Base-by-base conservation (phyloP, 2,888 invertebrate genomes). In the Clostera curtula region DNA sequence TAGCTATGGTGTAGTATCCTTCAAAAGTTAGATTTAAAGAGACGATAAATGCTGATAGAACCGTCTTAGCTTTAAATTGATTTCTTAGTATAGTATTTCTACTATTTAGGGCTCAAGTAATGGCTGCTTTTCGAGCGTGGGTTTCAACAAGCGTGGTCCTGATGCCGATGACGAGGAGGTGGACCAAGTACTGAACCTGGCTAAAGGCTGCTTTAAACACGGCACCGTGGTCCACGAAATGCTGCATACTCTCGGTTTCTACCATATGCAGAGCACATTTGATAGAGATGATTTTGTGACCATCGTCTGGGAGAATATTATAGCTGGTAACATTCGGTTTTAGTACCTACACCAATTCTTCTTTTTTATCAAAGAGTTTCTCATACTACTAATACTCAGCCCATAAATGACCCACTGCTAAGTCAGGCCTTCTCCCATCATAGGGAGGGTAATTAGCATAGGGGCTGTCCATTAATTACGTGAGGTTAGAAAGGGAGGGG, bases 251-350 rank as follows among this genome's bases (percentile, higher is more conserved):
- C 64, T 93, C 1, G 94, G 94, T 0, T 93, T 94, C 65, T 92
- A 90, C 61, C 94, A 95, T 56, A 93, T 93, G 73, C 94, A 94
- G 58, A 92, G 90, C 53, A 86, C 93, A 11, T 87, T 88, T 8
- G 89, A 93, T 64, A 86, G 95, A 39, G 93, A 94, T 55, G 85
- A 90, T 1, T 93, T 85, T 59, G 90, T 95, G 1, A 85, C 85
- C 40, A 91, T 94, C 41, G 67, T 88, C 25, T 91, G 90, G 88
- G 87, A 90, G 20, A 93, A 93, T 55, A 91, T 92, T 23, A 65
- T 70, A 43, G 49, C 71, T 42, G 88, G 90, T 89, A 52, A 43
- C n/a, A n/a, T n/a, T n/a, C n/a, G n/a, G n/a, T n/a, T n/a, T n/a
- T n/a, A n/a, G n/a, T n/a, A n/a, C n/a, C n/a, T n/a, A n/a, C n/a